Percentiles rank a stretch among this genome's conserved stretches.
Evolutionary conservation across 1,140 invertebrate genomes (phyloP).

Genomic region (Drosophila azteca): DNA sequence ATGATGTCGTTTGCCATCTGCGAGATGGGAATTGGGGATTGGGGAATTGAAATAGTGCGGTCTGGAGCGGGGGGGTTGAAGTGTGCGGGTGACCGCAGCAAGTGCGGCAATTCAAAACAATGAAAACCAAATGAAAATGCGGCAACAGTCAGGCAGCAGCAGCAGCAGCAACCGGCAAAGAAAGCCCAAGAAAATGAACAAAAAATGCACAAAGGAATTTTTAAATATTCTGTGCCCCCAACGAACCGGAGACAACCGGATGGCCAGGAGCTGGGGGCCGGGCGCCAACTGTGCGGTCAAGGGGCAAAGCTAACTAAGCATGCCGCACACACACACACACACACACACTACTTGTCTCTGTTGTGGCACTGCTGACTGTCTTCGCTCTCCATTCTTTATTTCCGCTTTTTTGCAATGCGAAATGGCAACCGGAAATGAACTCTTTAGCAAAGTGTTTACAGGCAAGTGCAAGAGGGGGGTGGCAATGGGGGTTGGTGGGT

Average conservation of each 20-base stretch:
- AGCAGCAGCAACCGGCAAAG: background rate
- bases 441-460: conserved; percentile 65
- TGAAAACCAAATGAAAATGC: conserved; percentile 82
- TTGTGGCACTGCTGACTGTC: conserved; percentile 21
- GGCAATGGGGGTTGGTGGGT: background rate
- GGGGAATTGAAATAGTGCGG: no score
- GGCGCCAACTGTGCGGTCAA: conserved; percentile 42
- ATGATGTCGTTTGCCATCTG: no score
- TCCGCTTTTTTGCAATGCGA: conserved; percentile 34
- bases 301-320: conserved; percentile 63
- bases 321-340: conserved; percentile 26
- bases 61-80: no score
- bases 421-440: conserved; percentile 72
- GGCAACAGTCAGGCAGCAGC: conserved; percentile 28
- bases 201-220: conserved; percentile 70
- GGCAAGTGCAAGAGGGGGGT: conserved; percentile 19
- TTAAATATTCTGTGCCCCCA: conserved; percentile 70
- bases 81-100: conserved; percentile 6
- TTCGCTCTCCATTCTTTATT: conserved; percentile 38
- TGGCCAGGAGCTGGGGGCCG: conserved; percentile 25
- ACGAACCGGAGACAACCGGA: conserved; percentile 58
- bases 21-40: no score
- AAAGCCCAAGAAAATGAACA: conserved; percentile 5
- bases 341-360: background rate
- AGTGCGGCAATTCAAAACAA: conserved; percentile 77